These are phyloP conservation scores for Podarcis siculus DNA, from an alignment of 2,797 vertebrate genomes.

Conservation along the genomic window DNA sequence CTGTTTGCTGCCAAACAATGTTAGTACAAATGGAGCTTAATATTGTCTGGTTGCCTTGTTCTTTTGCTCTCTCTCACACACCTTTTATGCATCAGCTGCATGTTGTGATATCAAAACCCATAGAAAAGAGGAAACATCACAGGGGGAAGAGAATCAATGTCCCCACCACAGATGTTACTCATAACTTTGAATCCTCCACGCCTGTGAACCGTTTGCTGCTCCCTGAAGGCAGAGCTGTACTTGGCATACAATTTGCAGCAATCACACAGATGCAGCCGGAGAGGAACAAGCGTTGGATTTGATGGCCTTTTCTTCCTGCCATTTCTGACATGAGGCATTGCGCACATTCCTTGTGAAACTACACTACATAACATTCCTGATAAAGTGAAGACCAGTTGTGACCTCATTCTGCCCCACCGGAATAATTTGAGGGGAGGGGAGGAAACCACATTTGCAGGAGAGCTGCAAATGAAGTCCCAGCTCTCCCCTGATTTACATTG, in stretches of 20 bases:
- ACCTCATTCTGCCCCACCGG: neutral
- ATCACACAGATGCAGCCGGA: neutral
- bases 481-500: neutral
- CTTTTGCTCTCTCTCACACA: slow-evolving; percentile 12
- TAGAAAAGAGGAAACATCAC: neutral
- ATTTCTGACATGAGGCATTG: neutral
- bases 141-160: slow-evolving; percentile 22
- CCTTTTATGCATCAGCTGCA: slow-evolving; percentile 1
- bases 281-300: neutral
- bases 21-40: slow-evolving; percentile 8
- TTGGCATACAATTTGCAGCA: neutral
- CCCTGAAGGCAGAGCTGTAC: neutral
- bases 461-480: neutral
- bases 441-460: neutral
- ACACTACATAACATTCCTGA: too few species aligned
- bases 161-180: slow-evolving; percentile 23
- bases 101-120: slow-evolving; percentile 9
- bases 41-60: slow-evolving; percentile 23
- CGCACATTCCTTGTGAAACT: neutral
- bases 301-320: neutral
- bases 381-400: neutral
- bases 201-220: neutral
- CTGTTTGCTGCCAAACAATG: neutral
- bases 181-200: neutral
- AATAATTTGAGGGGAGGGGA: neutral